phyloP scores from a whole-genome alignment of 2,888 invertebrate genomes.

The Salpingus planirostris region DNA sequence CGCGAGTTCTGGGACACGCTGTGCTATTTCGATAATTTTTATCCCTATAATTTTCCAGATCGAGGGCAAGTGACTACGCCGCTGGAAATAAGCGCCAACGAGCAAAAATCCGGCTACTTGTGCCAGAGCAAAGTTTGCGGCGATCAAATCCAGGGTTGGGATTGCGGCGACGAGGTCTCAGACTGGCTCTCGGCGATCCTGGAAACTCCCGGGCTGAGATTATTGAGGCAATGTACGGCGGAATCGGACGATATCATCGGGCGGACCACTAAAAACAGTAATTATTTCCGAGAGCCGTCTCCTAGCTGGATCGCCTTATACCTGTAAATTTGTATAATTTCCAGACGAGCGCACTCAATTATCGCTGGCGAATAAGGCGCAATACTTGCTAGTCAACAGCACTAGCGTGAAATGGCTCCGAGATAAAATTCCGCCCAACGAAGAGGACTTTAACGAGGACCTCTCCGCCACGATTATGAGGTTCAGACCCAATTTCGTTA shows the following conservation, averaged over 20 bases:
- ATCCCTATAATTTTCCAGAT: too few relatives aligned
- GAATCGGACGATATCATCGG: slow-evolving; percentile 6
- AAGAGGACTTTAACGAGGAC: slow-evolving; percentile 46
- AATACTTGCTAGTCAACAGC: slow-evolving; percentile 72
- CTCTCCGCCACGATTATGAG: slow-evolving; percentile 51
- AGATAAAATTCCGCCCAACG: slow-evolving; percentile 44
- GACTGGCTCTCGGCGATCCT: slow-evolving; percentile 74
- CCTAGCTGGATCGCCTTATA: too few relatives aligned
- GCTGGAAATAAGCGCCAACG: too few relatives aligned
- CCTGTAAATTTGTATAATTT: not conserved
- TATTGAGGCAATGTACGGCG: slow-evolving; percentile 51
- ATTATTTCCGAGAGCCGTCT: too few relatives aligned
- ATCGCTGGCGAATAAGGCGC: slow-evolving; percentile 75
- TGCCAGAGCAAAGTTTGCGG: slow-evolving; percentile 82
- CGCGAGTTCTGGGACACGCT: too few relatives aligned
- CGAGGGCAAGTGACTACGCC: too few relatives aligned
- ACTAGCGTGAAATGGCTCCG: slow-evolving; percentile 67
- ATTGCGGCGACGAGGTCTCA: slow-evolving; percentile 76
- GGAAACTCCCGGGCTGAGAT: slow-evolving; percentile 56
- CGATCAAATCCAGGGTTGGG: slow-evolving; percentile 66
- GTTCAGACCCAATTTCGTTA: slow-evolving; percentile 86
- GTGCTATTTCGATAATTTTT: too few relatives aligned
- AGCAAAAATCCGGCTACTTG: slow-evolving; percentile 32
- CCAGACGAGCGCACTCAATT: slow-evolving; percentile 33
- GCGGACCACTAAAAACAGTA: too few relatives aligned